Conservation (phyloP, 1,140 invertebrate species). For the Drosophila watanabei region DNA sequence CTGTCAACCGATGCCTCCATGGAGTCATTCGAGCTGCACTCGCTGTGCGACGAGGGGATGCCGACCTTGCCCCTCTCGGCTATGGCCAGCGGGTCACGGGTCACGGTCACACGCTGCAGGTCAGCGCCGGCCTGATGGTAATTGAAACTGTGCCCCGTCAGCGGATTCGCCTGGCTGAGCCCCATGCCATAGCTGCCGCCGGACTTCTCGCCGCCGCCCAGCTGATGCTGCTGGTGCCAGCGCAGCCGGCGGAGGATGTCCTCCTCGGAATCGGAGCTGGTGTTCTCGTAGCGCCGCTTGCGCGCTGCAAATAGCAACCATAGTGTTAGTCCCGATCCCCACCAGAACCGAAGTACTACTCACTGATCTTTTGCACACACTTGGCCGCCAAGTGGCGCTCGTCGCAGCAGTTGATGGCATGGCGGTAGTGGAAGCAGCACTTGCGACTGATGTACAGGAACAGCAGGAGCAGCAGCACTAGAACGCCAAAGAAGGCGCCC, state of each 20-base stretch:
- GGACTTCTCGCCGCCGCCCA: constrained; percentile 65
- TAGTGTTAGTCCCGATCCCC: not conserved
- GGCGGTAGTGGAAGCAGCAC: constrained; percentile 90
- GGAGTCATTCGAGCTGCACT: constrained; percentile 85
- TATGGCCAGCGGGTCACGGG: constrained; percentile 80
- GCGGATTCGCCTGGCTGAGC: constrained; percentile 65
- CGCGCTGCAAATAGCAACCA: constrained; percentile 57
- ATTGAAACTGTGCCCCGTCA: constrained; percentile 73
- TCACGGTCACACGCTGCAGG: constrained; percentile 77
- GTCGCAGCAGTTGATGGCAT: constrained; percentile 88
- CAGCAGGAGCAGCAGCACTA: constrained; percentile 91
- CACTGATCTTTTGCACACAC: constrained; percentile 86
- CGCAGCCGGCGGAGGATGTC: constrained; percentile 89
- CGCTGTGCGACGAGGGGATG: constrained; percentile 84
- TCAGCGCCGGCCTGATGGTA: constrained; percentile 71
- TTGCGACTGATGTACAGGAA: constrained; percentile 93
- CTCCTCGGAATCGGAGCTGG: constrained; percentile 92
- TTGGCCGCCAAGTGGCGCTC: constrained; percentile 86
- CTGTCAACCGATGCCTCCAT: constrained; percentile 83
- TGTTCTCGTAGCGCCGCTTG: constrained; percentile 86
- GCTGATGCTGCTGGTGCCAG: constrained; percentile 81
- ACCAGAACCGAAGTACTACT: constrained; percentile 55
- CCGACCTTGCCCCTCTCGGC: constrained; percentile 85
- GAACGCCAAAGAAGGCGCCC: constrained; percentile 91
- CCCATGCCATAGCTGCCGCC: constrained; percentile 75